These are phyloP conservation scores for Cyphotilapia sp. DNA, from an alignment of 2,113 vertebrate species.

Conservation along the genomic window DNA sequence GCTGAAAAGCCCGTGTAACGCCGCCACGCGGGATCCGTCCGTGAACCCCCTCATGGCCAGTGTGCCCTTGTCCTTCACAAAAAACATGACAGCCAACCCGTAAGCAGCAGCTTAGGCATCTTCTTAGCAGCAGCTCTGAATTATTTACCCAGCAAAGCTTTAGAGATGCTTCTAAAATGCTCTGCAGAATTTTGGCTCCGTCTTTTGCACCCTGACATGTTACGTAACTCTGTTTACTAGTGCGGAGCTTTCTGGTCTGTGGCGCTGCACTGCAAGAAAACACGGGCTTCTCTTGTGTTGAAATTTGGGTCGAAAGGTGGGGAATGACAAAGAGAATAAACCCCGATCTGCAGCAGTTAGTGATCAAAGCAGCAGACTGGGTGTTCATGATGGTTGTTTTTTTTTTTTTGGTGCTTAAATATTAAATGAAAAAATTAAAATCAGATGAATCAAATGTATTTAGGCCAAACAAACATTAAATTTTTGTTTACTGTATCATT, in stretches of 20 bases:
- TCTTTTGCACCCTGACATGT: background rate
- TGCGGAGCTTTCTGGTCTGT: background rate
- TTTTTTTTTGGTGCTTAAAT: background rate
- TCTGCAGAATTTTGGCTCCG: background rate
- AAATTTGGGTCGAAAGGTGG: background rate
- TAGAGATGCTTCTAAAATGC: background rate
- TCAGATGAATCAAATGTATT: background rate
- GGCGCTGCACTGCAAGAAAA: background rate
- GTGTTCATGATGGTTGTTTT: rapidly evolving
- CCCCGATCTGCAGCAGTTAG: background rate
- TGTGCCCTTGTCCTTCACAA: background rate
- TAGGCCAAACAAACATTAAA: background rate
- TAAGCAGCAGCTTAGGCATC: background rate
- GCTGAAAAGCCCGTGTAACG: background rate
- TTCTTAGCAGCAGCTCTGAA: background rate
- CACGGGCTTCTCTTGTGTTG: background rate
- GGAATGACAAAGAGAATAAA: background rate
- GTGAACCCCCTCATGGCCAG: background rate
- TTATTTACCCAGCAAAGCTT: constrained; percentile 11
- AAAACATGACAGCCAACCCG: constrained; percentile 21
- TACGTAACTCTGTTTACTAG: constrained; percentile 27
- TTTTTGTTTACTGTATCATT: background rate
- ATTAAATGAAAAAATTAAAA: background rate
- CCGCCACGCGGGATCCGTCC: background rate
- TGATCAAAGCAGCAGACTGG: background rate